Evolutionary conservation across 2,888 invertebrate species (phyloP).

Genomic region (Orchesella flavescens): DNA sequence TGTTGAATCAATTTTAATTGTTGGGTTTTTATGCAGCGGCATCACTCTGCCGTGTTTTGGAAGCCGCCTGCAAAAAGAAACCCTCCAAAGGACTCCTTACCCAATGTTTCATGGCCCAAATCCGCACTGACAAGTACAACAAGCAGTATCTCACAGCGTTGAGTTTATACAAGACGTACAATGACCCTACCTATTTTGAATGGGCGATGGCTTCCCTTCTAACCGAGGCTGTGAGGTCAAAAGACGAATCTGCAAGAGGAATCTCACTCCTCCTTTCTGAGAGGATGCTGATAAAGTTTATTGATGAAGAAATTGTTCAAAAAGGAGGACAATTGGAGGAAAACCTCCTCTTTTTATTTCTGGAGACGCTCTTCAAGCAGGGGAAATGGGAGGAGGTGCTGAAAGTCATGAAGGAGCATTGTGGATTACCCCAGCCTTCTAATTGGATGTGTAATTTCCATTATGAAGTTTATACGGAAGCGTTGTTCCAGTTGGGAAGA

Average conservation of each 20-base stretch:
- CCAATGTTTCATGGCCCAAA: neutral
- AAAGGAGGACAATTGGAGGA: constrained; percentile 90
- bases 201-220: constrained; percentile 99
- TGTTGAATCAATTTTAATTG: neutral
- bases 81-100: neutral
- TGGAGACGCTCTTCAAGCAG: constrained; percentile 73
- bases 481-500: constrained; percentile 7
- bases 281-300: constrained; percentile 93
- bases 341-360: constrained; percentile 92
- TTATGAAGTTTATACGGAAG: neutral
- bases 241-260: neutral
- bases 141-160: constrained; percentile 93
- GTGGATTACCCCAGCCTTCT: constrained; percentile 7
- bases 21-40: neutral
- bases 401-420: neutral
- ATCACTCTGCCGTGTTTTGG: neutral
- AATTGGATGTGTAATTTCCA: neutral
- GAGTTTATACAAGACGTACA: constrained; percentile 90
- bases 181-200: constrained; percentile 97
- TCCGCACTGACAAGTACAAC: constrained; percentile 80
- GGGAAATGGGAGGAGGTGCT: constrained; percentile 24
- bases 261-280: constrained; percentile 88
- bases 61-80: neutral
- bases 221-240: constrained; percentile 48
- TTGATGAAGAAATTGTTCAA: constrained; percentile 78